These are phyloP conservation scores for Anseranas semipalmata DNA, from an alignment of 2,113 vertebrate species.

Conservation along the genomic window DNA sequence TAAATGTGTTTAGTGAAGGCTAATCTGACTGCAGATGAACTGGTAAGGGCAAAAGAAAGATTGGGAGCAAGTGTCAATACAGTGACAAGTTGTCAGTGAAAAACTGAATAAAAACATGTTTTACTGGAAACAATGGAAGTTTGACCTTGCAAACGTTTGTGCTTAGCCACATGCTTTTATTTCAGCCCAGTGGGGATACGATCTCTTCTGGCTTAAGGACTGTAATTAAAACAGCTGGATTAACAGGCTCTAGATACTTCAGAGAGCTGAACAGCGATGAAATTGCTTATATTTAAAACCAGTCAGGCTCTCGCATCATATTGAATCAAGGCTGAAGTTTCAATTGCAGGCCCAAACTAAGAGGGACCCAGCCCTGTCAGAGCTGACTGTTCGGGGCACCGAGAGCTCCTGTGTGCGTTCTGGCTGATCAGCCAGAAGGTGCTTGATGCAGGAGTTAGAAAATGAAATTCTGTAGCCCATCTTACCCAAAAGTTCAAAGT, in stretches of 20 bases:
- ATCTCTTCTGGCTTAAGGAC: background rate
- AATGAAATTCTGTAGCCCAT: background rate
- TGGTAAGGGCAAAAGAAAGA: background rate
- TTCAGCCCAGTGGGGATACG: background rate
- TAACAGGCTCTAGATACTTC: background rate
- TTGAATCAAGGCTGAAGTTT: background rate
- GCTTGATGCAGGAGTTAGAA: background rate
- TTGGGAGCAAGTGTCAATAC: background rate
- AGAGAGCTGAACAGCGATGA: background rate
- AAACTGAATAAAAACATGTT: background rate
- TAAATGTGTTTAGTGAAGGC: background rate
- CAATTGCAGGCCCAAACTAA: background rate
- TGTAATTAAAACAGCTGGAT: background rate
- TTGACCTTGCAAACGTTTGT: background rate
- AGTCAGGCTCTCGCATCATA: background rate
- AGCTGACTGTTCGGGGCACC: background rate
- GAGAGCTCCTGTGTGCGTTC: background rate
- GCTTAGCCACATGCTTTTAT: background rate
- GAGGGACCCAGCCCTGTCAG: fast-evolving
- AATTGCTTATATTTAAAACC: background rate
- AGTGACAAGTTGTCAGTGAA: background rate
- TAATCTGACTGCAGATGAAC: background rate
- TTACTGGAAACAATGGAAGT: background rate
- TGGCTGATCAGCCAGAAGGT: background rate
- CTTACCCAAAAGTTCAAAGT: background rate